Evolutionary conservation across 2,888 invertebrate species (phyloP), one percentile per base, ranked within the genome.

Genomic region (Strigamia crassipes): DNA sequence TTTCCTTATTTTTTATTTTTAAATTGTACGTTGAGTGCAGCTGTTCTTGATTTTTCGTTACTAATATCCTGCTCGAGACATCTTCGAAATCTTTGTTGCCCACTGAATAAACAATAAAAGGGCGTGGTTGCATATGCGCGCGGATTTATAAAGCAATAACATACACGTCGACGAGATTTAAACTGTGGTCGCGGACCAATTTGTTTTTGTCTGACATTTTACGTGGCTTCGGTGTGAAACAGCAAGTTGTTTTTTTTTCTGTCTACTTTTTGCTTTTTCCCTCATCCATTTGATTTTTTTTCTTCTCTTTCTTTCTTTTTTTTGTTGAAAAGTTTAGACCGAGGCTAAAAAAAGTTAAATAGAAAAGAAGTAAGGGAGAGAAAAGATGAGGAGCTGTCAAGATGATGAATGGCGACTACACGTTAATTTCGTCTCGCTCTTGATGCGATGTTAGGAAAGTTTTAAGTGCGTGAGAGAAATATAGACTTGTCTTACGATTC

Each of bases 391-490:
- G 73, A 73, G 73, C 73, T 73, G 73, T 73, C 73, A 73, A 31
- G 27, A 73, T 73, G 73, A 73, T 73, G 73, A 73, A 73, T 73
- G 73, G 73, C 73, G 73, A 73, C 73, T 73, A 73, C 73, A 73
- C 73, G 73, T 73, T 73, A 73, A 73, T 73, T 73, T 73, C 73
- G 73, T 73, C 73, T 73, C 73, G 73, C 73, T 73, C 73, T 73
- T 73, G 73, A 73, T 73, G 73, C 31, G 73, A 73, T 73, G 73
- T 73, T 73, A 31, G 73, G 31, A 73, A 73, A 73, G 73, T 73
- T 73, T 56, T 73, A 73, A 73, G 73, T 73, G 73, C 73, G 73
- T 73, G 73, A 73, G 73, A 73, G 73, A 73, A 73, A 73, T 73
- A 73, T 73, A 73, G 73, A 73, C 73, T 73, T 31, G 31, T 73